Base-by-base conservation (phyloP, 2,113 vertebrate genomes). In the Lepisosteus osseus region DNA sequence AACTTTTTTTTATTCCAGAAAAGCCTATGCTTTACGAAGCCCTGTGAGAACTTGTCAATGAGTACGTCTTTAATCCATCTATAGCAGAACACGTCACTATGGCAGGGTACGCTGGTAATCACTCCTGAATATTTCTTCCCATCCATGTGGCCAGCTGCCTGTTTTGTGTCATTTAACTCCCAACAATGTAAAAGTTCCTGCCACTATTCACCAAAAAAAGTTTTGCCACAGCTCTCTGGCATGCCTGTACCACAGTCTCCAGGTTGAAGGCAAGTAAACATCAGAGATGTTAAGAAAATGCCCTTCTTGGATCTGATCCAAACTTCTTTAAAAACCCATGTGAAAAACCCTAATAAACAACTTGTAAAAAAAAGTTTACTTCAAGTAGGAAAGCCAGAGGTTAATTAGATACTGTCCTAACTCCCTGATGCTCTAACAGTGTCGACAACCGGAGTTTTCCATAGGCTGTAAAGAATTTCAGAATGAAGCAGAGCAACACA, bases 1-100 rank as follows among this genome's bases (percentile, higher is more conserved):
- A 83, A 73, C 78, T 51, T 51, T 51, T 51, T 84, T 88, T 72
- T 80, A 86, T 88, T 88, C 83, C 88, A 72, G 79, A 88, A 89
- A 88, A 86, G 47, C 72, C 68, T 72, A 14, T 72, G 78, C 83
- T 88, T 83, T 65, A 61, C 84, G 79, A 84, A 86, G 78, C 69
- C 56, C 74, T 76, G 72, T 68, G 74, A 77, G 79, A 85, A 86
- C 68, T 74, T 85, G 76, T 70, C 29, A 29, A 76, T 71, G 72
- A 82, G 13, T 86, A 81, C 76, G 85, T 83, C 79, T 80, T 71
- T 61, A 87, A 85, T 84, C 78, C 71, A 85, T 88, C 80, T 82
- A 11, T 43, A 68, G 73, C 62, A n/a, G 0, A 44, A 74, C 67
- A 1, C 8, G 77, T 66, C 0, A 6, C 74, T 62, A 59, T 72